A percentile compares a stretch with the other conserved stretches of the same genome.
Evolutionary conservation across 2,797 vertebrate genomes (phyloP).

Genomic region (Acomys russatus): DNA sequence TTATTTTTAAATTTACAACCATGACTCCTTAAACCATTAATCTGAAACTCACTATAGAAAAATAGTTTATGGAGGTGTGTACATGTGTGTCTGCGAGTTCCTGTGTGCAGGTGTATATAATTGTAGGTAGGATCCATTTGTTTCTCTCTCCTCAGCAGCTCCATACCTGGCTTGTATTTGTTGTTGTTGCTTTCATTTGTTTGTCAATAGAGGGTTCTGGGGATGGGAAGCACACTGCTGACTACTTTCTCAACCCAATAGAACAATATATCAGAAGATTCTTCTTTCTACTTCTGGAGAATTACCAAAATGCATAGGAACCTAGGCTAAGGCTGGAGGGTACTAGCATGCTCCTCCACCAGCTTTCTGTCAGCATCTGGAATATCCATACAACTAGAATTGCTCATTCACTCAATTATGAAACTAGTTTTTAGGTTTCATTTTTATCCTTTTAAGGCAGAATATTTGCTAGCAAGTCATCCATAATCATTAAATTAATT

Average conservation of each 20-base stretch:
- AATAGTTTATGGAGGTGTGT: not conserved
- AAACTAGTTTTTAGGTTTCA: slow-evolving; percentile 67
- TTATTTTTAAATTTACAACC: not conserved
- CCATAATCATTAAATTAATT: slow-evolving; percentile 67
- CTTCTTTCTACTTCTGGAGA: not conserved
- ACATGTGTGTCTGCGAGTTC: not conserved
- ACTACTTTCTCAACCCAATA: not conserved
- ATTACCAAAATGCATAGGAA: not conserved
- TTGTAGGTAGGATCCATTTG: not conserved
- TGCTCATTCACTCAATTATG: slow-evolving; percentile 51
- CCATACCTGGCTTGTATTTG: too few relatives aligned
- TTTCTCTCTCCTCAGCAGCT: not conserved
- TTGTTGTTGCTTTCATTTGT: not conserved
- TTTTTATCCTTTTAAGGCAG: slow-evolving; percentile 65
- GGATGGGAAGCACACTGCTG: not conserved
- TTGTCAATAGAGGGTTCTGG: not conserved
- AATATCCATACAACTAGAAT: not conserved
- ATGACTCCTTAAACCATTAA: slow-evolving; percentile 22
- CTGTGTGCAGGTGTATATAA: not conserved
- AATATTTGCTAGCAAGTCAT: slow-evolving; percentile 69
- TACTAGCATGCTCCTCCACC: not conserved
- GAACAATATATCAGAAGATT: slow-evolving; percentile 24
- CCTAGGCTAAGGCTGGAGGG: slow-evolving; percentile 29
- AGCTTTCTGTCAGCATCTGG: slow-evolving; percentile 22
- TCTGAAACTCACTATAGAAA: slow-evolving; percentile 4